These are phyloP conservation scores for Cheilosia variabilis DNA, from an alignment of 2,888 invertebrate species.

Conservation along the genomic window DNA sequence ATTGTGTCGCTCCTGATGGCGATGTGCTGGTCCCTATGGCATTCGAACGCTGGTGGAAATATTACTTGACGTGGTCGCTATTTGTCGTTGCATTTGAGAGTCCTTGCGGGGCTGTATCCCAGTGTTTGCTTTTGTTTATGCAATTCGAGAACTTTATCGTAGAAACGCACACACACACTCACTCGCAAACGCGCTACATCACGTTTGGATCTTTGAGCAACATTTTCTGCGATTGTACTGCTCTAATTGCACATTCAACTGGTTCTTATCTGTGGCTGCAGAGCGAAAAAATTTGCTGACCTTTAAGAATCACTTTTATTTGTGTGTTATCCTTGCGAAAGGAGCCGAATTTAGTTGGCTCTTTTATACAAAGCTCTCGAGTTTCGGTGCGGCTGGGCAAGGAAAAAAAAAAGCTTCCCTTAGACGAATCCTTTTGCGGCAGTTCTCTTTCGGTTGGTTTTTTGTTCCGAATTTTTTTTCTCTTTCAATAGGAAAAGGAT, in stretches of 20 bases:
- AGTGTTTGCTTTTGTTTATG: conserved; percentile 40
- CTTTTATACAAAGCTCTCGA: conserved; percentile 42
- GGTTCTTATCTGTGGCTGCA: conserved; percentile 19
- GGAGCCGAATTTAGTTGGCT: conserved; percentile 14
- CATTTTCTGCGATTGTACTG: conserved; percentile 7
- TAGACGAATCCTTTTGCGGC: background rate
- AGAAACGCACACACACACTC: background rate
- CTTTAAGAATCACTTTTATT: conserved; percentile 45
- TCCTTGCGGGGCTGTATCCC: conserved; percentile 25
- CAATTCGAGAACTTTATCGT: conserved; percentile 36
- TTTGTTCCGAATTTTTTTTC: conserved; percentile 12
- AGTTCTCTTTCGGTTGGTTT: conserved; percentile 27
- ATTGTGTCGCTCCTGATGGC: conserved; percentile 16
- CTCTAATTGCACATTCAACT: conserved; percentile 64
- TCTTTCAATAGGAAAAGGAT: conserved; percentile 7
- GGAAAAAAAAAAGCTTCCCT: conserved; percentile 37
- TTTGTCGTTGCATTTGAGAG: conserved; percentile 25
- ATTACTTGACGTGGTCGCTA: conserved; percentile 23
- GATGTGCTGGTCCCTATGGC: background rate
- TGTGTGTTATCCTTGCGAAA: conserved; percentile 42
- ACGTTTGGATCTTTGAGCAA: background rate
- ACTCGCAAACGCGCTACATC: background rate
- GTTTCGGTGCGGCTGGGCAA: conserved; percentile 32
- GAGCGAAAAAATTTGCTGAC: conserved; percentile 12
- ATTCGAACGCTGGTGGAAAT: conserved; percentile 5